phyloP scores from a whole-genome alignment of 2,888 invertebrate species.

The Caenorhabditis japonica region DNA sequence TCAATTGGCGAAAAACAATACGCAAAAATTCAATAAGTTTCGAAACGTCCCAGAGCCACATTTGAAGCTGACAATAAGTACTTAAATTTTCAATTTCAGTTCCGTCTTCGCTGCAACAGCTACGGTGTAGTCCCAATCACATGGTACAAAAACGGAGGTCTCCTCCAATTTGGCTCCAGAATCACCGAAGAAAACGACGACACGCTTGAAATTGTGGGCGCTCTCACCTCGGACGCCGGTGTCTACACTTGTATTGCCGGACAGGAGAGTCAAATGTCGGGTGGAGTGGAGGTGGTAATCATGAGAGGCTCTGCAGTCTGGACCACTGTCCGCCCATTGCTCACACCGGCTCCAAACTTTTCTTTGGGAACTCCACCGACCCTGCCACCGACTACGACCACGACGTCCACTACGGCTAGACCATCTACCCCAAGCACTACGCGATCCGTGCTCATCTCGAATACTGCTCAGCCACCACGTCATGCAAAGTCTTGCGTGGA shows the following conservation, averaged over 20 bases:
- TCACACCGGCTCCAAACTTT: constrained; percentile 37
- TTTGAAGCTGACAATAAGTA: background rate
- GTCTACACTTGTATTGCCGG: constrained; percentile 49
- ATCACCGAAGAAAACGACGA: constrained; percentile 54
- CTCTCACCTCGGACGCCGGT: constrained; percentile 39
- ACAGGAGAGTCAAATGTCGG: constrained; percentile 48
- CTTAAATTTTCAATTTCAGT: constrained; percentile 30
- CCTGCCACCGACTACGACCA: background rate
- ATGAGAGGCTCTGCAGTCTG: constrained; percentile 8
- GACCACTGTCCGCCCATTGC: constrained; percentile 17
- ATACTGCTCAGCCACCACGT: background rate
- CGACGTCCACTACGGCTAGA: constrained; percentile 7
- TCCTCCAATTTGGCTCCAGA: constrained; percentile 58
- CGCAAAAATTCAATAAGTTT: too few relatives aligned
- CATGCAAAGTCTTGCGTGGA: constrained; percentile 34
- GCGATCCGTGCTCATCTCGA: background rate
- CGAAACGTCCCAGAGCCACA: too few relatives aligned
- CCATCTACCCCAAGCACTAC: background rate
- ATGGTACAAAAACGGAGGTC: constrained; percentile 66
- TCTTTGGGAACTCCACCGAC: constrained; percentile 17
- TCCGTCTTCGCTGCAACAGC: constrained; percentile 58
- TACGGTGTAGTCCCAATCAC: constrained; percentile 56
- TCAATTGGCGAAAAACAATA: too few relatives aligned
- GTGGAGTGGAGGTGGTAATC: constrained; percentile 48
- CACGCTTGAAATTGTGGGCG: constrained; percentile 43